Conservation (phyloP, 2,797 vertebrate species). For the Diceros bicornis region DNA sequence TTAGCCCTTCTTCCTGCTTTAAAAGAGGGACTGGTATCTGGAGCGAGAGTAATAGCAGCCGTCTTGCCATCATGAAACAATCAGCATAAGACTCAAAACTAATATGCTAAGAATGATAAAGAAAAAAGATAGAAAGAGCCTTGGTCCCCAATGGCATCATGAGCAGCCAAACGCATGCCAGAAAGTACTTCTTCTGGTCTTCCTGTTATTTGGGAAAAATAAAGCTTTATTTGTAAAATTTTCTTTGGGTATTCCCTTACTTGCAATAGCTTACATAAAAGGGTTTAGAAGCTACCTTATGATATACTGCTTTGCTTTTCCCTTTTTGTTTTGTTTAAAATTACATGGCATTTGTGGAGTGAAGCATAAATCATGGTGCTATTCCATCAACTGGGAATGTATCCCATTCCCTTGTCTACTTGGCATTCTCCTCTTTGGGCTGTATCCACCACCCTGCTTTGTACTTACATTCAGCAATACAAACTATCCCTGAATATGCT, state of each 20-base stretch:
- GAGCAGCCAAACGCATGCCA: background rate
- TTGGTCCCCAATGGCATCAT: background rate
- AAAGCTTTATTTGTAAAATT: background rate
- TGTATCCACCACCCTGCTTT: background rate
- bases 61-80: background rate
- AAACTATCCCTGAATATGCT: background rate
- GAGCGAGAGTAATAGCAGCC: background rate
- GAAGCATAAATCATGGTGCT: background rate
- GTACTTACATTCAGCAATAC: background rate
- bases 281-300: background rate
- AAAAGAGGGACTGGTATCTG: background rate
- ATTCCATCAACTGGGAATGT: background rate
- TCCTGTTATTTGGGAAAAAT: background rate
- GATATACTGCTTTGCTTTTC: background rate
- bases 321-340: background rate
- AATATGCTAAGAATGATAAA: background rate
- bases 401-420: background rate
- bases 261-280: background rate
- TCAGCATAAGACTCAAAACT: background rate
- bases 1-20: background rate
- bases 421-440: no score
- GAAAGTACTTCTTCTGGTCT: background rate
- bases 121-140: background rate
- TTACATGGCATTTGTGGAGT: background rate
- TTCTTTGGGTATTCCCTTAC: background rate